These are phyloP conservation scores for Siderastrea siderea DNA, from an alignment of 92 coral and sea anemone species.

Conservation along the genomic window DNA sequence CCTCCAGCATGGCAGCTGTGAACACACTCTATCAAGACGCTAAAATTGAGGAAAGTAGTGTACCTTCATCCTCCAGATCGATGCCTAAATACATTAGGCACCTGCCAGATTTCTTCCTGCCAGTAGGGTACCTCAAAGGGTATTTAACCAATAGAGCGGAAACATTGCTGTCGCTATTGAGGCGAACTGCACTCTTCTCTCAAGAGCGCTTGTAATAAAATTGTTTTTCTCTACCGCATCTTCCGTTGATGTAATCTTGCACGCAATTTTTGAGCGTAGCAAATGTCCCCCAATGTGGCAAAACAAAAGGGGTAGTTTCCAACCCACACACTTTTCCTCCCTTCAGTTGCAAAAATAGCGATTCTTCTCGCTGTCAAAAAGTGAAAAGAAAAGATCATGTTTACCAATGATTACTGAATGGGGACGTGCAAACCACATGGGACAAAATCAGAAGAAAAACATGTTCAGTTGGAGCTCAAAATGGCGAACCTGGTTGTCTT, in stretches of 20 bases:
- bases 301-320: neutral
- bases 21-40: too few relatives aligned
- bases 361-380: neutral
- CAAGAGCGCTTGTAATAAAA: neutral
- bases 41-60: too few relatives aligned
- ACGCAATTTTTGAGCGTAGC: neutral
- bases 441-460: too few relatives aligned
- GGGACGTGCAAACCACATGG: too few relatives aligned
- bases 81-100: neutral
- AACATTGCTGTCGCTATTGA: neutral
- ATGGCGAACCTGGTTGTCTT: neutral
- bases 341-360: neutral
- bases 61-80: neutral
- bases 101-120: neutral
- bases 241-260: neutral
- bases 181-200: neutral
- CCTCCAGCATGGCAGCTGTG: too few relatives aligned
- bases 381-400: too few relatives aligned
- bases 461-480: too few relatives aligned
- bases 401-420: too few relatives aligned
- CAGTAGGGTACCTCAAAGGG: neutral
- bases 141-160: neutral
- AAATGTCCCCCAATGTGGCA: neutral
- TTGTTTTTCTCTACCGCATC: neutral
- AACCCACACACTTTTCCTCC: neutral